Conservation (phyloP, 2,888 invertebrate species). For the Hydraecia micacea region DNA sequence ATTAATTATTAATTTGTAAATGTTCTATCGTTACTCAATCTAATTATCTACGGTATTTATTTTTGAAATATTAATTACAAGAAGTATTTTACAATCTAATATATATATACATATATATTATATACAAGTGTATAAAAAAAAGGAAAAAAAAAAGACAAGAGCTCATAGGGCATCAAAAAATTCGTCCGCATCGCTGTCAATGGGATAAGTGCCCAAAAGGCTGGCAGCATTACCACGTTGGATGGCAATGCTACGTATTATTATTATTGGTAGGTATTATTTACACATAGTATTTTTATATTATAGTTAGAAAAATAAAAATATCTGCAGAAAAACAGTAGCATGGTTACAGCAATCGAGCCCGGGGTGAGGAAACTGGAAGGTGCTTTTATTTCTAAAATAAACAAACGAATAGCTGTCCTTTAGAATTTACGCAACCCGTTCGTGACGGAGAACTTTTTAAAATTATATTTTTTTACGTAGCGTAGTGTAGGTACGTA, state of each 20-base stretch:
- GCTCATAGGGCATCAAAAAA: too few species aligned
- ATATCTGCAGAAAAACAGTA: constrained; percentile 28
- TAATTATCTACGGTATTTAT: not conserved
- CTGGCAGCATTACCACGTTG: too few species aligned
- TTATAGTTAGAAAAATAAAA: not conserved
- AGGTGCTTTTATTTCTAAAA: constrained; percentile 62
- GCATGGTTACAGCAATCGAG: constrained; percentile 39
- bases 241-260: too few species aligned
- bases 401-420: constrained; percentile 63
- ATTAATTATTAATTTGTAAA: not conserved
- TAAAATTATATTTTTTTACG: constrained; percentile 19
- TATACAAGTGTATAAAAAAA: too few species aligned
- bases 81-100: too few species aligned
- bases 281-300: not conserved
- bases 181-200: too few species aligned
- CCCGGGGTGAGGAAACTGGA: constrained; percentile 48
- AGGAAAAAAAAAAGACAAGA: too few species aligned
- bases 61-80: too few species aligned
- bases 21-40: not conserved
- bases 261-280: too few species aligned
- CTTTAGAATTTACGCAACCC: constrained; percentile 58
- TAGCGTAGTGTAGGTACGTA: not conserved
- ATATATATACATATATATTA: too few species aligned
- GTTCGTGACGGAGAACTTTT: constrained; percentile 47
- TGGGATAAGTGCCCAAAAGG: too few species aligned